Conservation (phyloP, 2,113 vertebrate genomes). For the Daubentonia madagascariensis region DNA sequence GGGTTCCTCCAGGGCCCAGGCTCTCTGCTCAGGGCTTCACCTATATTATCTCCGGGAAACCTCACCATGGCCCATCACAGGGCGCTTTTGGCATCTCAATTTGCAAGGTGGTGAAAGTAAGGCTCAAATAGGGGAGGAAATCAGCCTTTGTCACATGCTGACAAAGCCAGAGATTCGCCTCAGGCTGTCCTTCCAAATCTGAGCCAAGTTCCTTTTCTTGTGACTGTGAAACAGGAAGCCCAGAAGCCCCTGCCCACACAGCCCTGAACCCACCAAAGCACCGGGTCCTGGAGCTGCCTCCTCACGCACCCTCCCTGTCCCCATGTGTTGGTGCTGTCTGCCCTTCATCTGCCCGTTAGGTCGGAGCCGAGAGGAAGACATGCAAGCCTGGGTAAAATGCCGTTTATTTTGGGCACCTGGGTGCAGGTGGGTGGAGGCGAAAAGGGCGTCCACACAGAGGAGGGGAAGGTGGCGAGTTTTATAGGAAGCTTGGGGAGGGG, state of each 20-base stretch:
- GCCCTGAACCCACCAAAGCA: background rate
- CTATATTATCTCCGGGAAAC: fast-evolving
- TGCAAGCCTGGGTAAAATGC: no score
- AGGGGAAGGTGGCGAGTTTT: no score
- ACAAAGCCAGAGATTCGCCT: background rate
- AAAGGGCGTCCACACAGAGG: no score
- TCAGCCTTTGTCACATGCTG: background rate
- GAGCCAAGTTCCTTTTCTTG: background rate
- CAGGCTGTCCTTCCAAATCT: background rate
- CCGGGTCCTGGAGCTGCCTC: background rate
- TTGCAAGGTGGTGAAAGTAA: background rate
- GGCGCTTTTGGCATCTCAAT: background rate
- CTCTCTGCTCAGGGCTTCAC: background rate
- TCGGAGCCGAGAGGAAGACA: no score
- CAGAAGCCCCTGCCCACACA: background rate
- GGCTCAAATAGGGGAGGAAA: background rate
- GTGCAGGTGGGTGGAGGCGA: no score
- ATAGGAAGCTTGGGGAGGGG: no score
- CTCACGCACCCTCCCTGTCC: background rate
- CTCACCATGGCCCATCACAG: fast-evolving
- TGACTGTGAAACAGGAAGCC: no score
- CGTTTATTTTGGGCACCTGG: no score
- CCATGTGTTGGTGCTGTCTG: background rate
- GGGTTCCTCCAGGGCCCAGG: background rate
- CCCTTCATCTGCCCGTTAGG: background rate